phyloP scores from a whole-genome alignment of 37 sponge, comb jelly and placozoan genomes.

The Chondrosia reniformis region DNA sequence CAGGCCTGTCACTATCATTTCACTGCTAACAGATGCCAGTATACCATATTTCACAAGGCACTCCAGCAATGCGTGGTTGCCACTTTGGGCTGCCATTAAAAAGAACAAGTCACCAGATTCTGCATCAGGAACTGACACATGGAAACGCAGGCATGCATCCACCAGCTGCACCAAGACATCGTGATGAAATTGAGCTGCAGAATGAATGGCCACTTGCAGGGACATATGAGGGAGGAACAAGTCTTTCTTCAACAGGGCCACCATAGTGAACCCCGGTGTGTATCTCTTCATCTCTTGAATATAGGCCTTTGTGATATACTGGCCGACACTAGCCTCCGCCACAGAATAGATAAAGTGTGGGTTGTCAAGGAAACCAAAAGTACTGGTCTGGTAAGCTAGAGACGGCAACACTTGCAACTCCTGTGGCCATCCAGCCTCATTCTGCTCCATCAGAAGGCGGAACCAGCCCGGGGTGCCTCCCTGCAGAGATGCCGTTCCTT shows the following conservation, averaged over 20 bases:
- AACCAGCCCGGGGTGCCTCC: not conserved
- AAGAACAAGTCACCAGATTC: not conserved
- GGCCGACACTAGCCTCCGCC: not conserved
- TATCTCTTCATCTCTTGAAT: no score
- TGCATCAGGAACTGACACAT: not conserved
- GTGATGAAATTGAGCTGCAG: not conserved
- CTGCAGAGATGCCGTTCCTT: not conserved
- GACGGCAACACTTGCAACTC: not conserved
- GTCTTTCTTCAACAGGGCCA: constrained; percentile 7
- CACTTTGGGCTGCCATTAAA: not conserved
- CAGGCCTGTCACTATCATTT: not conserved
- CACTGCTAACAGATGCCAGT: not conserved
- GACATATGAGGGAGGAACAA: not conserved
- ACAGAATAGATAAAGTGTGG: not conserved
- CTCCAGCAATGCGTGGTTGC: not conserved
- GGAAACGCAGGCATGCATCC: not conserved
- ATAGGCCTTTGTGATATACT: not conserved
- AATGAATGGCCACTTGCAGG: not conserved
- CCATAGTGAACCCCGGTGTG: not conserved
- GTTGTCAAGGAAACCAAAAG: no score
- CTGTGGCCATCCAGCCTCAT: not conserved
- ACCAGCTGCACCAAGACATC: not conserved
- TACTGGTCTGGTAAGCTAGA: no score
- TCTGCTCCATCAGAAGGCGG: not conserved
- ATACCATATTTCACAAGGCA: constrained; percentile 12